These are phyloP conservation scores for Dione vanillae DNA, from an alignment of 2,888 invertebrate genomes.

Conservation along the genomic window DNA sequence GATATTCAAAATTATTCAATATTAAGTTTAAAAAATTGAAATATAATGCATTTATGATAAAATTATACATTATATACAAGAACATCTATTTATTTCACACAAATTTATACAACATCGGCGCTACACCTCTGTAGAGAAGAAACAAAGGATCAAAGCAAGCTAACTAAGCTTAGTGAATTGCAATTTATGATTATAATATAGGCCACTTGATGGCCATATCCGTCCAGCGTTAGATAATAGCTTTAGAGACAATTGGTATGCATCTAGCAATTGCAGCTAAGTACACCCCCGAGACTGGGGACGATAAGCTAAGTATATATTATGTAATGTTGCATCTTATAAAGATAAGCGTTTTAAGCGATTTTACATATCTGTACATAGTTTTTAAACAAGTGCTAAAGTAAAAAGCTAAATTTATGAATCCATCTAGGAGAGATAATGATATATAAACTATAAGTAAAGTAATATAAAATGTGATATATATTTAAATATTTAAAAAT, in stretches of 20 bases:
- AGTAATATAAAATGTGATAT: too few relatives aligned
- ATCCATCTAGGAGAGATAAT: too few relatives aligned
- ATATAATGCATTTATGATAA: too few relatives aligned
- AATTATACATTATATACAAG: too few relatives aligned
- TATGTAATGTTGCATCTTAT: conserved; percentile 12
- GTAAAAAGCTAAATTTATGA: too few relatives aligned
- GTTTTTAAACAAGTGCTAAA: too few relatives aligned
- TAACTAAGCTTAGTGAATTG: conserved; percentile 1
- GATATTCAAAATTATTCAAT: too few relatives aligned
- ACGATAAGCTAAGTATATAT: conserved; percentile 20
- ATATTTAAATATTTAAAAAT: too few relatives aligned
- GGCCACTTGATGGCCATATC: conserved; percentile 25
- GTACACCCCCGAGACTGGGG: conserved; percentile 14
- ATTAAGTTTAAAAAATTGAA: too few relatives aligned
- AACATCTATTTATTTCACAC: not conserved
- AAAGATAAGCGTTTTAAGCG: not conserved
- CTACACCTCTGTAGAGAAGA: not conserved
- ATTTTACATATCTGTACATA: too few relatives aligned
- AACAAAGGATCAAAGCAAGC: not conserved
- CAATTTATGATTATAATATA: conserved; percentile 28
- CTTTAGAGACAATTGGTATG: conserved; percentile 27
- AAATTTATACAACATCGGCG: not conserved
- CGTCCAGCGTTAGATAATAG: conserved; percentile 24
- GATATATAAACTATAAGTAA: too few relatives aligned
- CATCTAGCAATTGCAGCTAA: conserved; percentile 25